Evolutionary conservation across 1,140 invertebrate genomes (phyloP).

Genomic region (Holotrichia oblita): DNA sequence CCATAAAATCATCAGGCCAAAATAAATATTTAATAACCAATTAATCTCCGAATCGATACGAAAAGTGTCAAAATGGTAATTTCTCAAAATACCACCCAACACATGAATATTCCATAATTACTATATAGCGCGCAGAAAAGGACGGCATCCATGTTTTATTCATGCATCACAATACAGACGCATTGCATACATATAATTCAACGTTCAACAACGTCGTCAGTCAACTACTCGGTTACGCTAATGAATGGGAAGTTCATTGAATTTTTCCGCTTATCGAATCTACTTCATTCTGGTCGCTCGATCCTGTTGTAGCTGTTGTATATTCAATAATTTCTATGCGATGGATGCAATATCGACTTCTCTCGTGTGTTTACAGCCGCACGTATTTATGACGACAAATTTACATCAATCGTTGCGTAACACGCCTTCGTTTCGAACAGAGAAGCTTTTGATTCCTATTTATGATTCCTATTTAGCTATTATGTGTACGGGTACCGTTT

Average conservation of each 20-base stretch:
- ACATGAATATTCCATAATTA: constrained; percentile 1
- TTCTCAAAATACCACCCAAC: not conserved
- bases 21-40: not conserved
- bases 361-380: not conserved
- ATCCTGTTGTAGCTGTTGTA: not conserved
- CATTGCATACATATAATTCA: constrained; percentile 6
- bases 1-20: not conserved
- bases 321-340: constrained; percentile 13
- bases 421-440: not conserved
- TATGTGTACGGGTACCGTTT: not conserved
- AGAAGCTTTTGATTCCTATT: not conserved
- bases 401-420: constrained; percentile 16
- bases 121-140: not conserved
- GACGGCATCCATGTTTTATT: constrained; percentile 1
- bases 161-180: no score
- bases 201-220: constrained; percentile 15
- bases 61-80: not conserved
- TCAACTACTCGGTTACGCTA: constrained; percentile 19
- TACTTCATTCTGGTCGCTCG: not conserved
- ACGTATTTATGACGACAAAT: constrained; percentile 12
- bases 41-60: not conserved
- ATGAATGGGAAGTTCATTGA: constrained; percentile 20
- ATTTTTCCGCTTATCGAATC: constrained; percentile 20
- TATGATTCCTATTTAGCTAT: not conserved
- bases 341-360: not conserved